Conservation (phyloP, 92 coral and sea anemone genomes). For the Paragorgia papillata region DNA sequence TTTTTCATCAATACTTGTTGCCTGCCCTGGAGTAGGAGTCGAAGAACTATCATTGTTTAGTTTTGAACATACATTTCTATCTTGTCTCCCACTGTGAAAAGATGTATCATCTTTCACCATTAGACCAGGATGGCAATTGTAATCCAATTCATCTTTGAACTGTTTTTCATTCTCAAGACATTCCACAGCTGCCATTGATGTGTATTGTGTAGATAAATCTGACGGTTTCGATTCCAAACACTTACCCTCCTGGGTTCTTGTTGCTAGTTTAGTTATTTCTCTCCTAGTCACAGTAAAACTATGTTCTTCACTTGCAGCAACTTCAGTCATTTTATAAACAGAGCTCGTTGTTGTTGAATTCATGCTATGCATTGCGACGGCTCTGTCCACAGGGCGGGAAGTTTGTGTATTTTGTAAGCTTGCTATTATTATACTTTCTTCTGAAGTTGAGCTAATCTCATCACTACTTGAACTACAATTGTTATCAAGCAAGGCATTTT, state of each 20-base stretch:
- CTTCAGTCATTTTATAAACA: slow-evolving; percentile 28
- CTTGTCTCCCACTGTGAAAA: neutral
- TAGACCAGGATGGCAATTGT: neutral
- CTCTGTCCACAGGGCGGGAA: neutral
- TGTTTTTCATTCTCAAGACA: neutral
- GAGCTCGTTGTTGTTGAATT: slow-evolving; percentile 10
- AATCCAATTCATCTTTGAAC: neutral
- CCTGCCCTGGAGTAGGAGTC: neutral
- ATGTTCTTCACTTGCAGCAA: neutral
- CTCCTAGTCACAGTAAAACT: slow-evolving; percentile 18
- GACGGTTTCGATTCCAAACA: neutral
- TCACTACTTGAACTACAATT: slow-evolving; percentile 3
- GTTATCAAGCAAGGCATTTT: neutral
- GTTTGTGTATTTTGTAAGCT: neutral
- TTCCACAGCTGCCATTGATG: neutral
- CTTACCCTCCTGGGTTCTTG: neutral
- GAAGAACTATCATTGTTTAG: neutral
- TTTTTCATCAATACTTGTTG: neutral
- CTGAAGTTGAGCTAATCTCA: slow-evolving; percentile 11
- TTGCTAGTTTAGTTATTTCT: neutral
- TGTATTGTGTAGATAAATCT: neutral
- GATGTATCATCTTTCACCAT: neutral
- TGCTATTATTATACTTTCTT: neutral
- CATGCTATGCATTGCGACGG: neutral
- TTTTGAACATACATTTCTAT: neutral